These are phyloP conservation scores for Teleopsis dalmanni DNA, from an alignment of 1,140 invertebrate genomes.

Conservation along the genomic window DNA sequence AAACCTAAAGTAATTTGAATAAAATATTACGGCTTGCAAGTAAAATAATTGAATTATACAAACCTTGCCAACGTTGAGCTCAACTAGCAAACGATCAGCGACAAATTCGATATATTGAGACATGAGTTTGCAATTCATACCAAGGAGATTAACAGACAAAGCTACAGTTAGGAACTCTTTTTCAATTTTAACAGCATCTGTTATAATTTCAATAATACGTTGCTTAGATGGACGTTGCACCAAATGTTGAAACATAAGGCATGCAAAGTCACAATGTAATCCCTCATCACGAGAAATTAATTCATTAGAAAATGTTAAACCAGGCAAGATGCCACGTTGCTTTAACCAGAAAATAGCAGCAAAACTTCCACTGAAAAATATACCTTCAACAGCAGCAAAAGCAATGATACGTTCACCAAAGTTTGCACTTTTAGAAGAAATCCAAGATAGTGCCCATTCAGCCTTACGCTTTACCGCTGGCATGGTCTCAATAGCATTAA, in stretches of 20 bases:
- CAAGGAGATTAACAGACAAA: slow-evolving; percentile 86
- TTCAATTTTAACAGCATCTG: slow-evolving; percentile 92
- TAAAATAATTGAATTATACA: too few relatives aligned
- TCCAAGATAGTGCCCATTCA: slow-evolving; percentile 97
- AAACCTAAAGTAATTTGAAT: slow-evolving; percentile 57
- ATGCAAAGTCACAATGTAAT: slow-evolving; percentile 98
- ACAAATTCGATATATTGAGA: slow-evolving; percentile 98
- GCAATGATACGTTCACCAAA: slow-evolving; percentile 94
- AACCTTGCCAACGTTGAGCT: slow-evolving; percentile 86
- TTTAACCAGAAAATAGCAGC: slow-evolving; percentile 99
- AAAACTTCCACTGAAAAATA: slow-evolving; percentile 98
- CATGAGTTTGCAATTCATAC: slow-evolving; percentile 97
- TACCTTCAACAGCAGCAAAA: slow-evolving; percentile 98
- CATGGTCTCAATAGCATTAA: slow-evolving; percentile 96
- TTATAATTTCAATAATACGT: slow-evolving; percentile 75
- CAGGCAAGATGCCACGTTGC: slow-evolving; percentile 96
- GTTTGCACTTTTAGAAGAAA: slow-evolving; percentile 69
- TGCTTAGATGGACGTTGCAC: slow-evolving; percentile 82
- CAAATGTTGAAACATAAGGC: slow-evolving; percentile 92
- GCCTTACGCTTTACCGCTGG: slow-evolving; percentile 97
- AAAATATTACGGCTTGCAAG: slow-evolving; percentile 18
- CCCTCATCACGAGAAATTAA: slow-evolving; percentile 98
- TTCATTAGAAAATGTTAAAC: slow-evolving; percentile 98
- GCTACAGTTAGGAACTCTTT: slow-evolving; percentile 97
- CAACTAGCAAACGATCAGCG: slow-evolving; percentile 85